Evolutionary conservation across 2,888 invertebrate species (phyloP).

Genomic region (Pristionchus mayeri): DNA sequence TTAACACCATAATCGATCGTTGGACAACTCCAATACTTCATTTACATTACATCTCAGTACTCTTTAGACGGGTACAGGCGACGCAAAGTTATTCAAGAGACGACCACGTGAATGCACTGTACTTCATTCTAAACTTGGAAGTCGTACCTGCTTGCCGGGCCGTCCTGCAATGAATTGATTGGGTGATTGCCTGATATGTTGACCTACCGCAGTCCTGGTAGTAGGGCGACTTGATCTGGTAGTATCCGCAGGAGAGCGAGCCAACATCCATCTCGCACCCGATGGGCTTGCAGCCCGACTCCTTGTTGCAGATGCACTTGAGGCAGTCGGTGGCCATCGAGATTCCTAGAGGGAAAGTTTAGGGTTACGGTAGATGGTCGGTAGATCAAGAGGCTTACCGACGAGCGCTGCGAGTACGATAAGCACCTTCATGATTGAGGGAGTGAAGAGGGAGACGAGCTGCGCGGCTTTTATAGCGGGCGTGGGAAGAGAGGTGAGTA

Average conservation of each 20-base stretch:
- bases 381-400: neutral
- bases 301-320: conserved; percentile 59
- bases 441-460: neutral
- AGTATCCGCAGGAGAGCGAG: conserved; percentile 65
- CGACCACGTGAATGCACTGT: too few relatives aligned
- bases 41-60: too few relatives aligned
- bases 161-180: too few relatives aligned
- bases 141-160: too few relatives aligned
- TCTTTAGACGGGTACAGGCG: too few relatives aligned
- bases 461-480: neutral
- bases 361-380: neutral
- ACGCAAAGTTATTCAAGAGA: too few relatives aligned
- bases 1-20: too few relatives aligned
- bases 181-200: too few relatives aligned
- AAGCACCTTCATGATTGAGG: conserved; percentile 41
- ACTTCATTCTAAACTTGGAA: too few relatives aligned
- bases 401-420: conserved; percentile 28
- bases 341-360: neutral
- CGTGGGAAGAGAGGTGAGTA: neutral
- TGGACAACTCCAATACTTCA: too few relatives aligned
- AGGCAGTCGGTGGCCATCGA: conserved; percentile 54
- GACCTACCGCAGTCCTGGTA: conserved; percentile 73
- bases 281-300: conserved; percentile 59
- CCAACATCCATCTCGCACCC: conserved; percentile 64
- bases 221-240: conserved; percentile 70